Evolutionary conservation across 2,113 vertebrate species (phyloP).

Genomic region (Hydrochoerus hydrochaeris): DNA sequence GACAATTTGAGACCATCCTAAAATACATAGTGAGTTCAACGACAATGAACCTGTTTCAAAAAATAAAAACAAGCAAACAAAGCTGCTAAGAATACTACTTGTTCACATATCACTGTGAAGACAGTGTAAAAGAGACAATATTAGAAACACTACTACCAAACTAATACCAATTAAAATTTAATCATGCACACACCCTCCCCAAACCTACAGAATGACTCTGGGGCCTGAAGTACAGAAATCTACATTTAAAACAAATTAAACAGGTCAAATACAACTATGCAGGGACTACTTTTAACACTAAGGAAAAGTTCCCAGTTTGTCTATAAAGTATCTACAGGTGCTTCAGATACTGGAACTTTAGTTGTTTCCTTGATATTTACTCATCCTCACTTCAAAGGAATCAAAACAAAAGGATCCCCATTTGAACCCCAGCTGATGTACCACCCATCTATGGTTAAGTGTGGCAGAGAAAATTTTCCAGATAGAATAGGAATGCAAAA

Average conservation of each 20-base stretch:
- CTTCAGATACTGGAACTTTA: neutral
- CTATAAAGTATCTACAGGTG: neutral
- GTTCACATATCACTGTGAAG: neutral
- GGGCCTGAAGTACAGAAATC: neutral
- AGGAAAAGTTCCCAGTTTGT: constrained; percentile 11
- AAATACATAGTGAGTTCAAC: neutral
- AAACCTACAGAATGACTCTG: neutral
- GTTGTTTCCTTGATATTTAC: neutral
- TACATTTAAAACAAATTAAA: constrained; percentile 51
- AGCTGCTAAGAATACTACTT: neutral
- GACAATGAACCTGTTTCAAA: neutral
- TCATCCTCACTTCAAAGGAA: neutral
- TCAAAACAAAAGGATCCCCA: constrained; percentile 35
- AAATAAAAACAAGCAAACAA: no score
- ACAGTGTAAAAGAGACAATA: neutral
- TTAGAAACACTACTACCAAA: neutral
- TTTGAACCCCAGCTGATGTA: neutral
- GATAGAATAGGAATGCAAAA: neutral
- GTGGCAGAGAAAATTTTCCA: constrained; percentile 47
- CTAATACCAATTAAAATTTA: neutral
- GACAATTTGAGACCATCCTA: neutral
- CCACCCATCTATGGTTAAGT: neutral
- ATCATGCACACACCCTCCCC: neutral
- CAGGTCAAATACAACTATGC: neutral
- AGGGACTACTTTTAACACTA: neutral